Evolutionary conservation across 2,113 vertebrate genomes (phyloP).

Genomic region (Crotalus horridus): DNA sequence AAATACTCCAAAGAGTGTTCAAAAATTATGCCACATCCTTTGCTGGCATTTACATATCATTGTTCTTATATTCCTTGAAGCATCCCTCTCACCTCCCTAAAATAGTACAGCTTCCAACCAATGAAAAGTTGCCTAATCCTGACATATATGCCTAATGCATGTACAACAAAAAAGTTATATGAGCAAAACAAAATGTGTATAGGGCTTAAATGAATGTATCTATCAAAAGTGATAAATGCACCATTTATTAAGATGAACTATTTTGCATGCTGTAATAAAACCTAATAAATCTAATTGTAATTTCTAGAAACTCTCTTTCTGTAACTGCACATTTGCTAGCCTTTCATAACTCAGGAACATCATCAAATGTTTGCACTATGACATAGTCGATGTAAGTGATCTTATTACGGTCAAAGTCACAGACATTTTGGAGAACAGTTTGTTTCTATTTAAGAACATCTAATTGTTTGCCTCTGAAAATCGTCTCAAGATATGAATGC

Average conservation of each 20-base stretch:
- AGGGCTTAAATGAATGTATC: background rate
- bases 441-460: background rate
- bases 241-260: background rate
- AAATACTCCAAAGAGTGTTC: background rate
- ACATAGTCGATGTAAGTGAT: background rate
- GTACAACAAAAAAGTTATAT: background rate
- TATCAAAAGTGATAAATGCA: background rate
- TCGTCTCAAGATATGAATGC: background rate
- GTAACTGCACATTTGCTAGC: background rate
- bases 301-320: background rate
- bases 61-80: background rate
- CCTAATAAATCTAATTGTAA: background rate
- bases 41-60: background rate
- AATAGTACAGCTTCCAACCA: background rate
- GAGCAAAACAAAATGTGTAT: background rate
- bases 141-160: background rate
- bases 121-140: background rate
- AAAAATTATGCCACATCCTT: background rate
- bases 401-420: background rate
- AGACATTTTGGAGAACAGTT: background rate
- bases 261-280: background rate
- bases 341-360: background rate
- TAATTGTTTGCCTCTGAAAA: background rate
- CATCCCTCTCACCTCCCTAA: background rate
- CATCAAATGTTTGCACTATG: background rate